Base-by-base conservation (phyloP, 2,113 vertebrate species). In the Callopanchax toddi region DNA sequence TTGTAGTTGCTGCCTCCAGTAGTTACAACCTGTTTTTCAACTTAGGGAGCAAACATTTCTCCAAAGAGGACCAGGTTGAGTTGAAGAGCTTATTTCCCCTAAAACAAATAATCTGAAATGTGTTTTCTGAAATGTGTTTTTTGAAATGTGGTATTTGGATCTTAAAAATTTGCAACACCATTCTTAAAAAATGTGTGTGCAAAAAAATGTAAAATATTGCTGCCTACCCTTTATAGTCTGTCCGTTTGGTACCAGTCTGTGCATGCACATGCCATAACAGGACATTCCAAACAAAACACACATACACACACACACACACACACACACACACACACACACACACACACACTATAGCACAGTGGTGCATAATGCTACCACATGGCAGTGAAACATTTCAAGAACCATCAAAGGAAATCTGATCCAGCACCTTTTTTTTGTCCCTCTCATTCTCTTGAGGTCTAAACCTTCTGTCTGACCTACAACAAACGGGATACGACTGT, bases 201-300 rank as follows among this genome's bases (percentile, higher is more conserved):
- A n/a, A n/a, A 26, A 63, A 62, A 36, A 25, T 59, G 39, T 46
- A 62, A 23, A 57, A 23, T 36, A 23, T 60, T 65, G 17, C 44
- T 57, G 45, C 54, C 54, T 56, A 48, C 48, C 39, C 51, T 36
- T 58, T 60, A 60, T 59, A 64, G 74, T 86, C 51, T 86, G 81
- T 88, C 75, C 76, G 82, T 82, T 80, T 87, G 82, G 75, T 76
- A 70, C 63, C 57, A 60, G 40, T 67, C 82, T 67, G 74, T 84
- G 83, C 75, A 52, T 76, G 75, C 69, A 82, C 56, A 81, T 80
- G 76, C 79, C 86, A 85, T 79, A 88, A 89, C 89, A 90, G 87
- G 87, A 89, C 75, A 76, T 86, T 81, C 81, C 89, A 84, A 68
- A 72, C 57, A 75, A 81, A 75, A 78, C 79, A 76, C 67, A 67